phyloP scores from a whole-genome alignment of 2,797 vertebrate species.

The Sebastes matsubarae region DNA sequence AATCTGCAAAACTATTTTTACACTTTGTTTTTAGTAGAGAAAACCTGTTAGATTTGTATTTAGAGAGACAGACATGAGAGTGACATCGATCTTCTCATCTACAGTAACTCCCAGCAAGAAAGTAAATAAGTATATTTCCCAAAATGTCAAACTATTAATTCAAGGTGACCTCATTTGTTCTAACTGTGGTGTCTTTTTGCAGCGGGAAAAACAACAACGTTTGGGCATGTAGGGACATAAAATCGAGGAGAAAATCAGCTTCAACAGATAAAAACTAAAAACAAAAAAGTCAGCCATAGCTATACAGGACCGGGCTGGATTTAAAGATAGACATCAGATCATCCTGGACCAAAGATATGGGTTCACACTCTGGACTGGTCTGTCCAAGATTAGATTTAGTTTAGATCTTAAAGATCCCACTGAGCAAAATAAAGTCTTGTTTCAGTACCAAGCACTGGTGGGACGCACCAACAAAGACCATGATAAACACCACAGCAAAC shows the following conservation, averaged over 20 bases:
- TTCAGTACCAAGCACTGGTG: neutral
- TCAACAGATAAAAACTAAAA: neutral
- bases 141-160: neutral
- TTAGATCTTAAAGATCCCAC: slow-evolving; percentile 22
- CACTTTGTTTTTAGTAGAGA: no score
- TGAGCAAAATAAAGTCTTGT: neutral
- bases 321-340: neutral
- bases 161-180: neutral
- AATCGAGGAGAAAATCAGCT: neutral
- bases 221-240: neutral
- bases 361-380: neutral
- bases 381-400: slow-evolving; percentile 22
- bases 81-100: neutral
- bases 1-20: no score
- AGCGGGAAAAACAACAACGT: neutral
- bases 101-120: neutral
- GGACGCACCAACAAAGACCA: neutral
- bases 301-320: neutral
- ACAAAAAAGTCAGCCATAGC: no score
- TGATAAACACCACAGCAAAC: neutral
- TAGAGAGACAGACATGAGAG: neutral
- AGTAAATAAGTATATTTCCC: neutral
- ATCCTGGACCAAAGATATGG: neutral
- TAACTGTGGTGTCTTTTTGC: neutral
- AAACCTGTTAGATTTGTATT: neutral